Evolutionary conservation across 2,113 vertebrate species (phyloP).

Genomic region (Micromys minutus): DNA sequence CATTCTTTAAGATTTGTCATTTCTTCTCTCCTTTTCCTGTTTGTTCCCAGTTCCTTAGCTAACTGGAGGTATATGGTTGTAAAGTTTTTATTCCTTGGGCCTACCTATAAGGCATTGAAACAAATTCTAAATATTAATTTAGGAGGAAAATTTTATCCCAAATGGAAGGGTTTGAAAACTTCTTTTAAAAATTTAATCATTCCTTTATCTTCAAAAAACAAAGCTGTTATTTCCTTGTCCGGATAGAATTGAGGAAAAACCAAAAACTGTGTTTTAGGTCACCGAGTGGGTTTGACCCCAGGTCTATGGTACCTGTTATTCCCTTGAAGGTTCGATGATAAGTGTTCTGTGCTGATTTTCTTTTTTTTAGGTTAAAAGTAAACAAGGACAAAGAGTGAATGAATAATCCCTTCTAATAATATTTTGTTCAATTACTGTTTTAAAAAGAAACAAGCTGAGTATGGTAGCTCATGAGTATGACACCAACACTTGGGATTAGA

Average conservation of each 20-base stretch:
- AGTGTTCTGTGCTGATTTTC: conserved; percentile 26
- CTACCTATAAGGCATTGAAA: conserved; percentile 31
- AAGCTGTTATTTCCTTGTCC: conserved; percentile 13
- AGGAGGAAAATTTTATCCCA: not conserved
- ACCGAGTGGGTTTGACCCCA: not conserved
- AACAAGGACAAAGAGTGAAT: conserved; percentile 45
- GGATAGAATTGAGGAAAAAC: conserved; percentile 9
- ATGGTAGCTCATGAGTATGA: not conserved
- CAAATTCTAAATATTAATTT: conserved; percentile 12
- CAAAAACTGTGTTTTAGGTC: not conserved
- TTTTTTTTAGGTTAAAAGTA: conserved; percentile 61
- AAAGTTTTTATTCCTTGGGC: conserved; percentile 42
- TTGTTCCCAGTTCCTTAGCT: conserved; percentile 17
- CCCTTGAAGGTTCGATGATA: conserved; percentile 8
- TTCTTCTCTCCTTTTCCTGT: not conserved
- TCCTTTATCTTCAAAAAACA: not conserved
- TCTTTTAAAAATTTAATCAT: conserved; percentile 27
- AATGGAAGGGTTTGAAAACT: not conserved
- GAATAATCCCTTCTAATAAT: conserved; percentile 41
- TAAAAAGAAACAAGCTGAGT: not conserved
- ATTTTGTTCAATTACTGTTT: conserved; percentile 30
- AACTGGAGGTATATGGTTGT: not conserved
- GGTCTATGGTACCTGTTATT: not conserved
- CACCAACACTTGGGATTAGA: not conserved
- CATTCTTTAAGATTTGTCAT: conserved; percentile 41